Evolutionary conservation across 35 echinoderm and acorn worm species (phyloP).

Genomic region (Ptychodera flava): DNA sequence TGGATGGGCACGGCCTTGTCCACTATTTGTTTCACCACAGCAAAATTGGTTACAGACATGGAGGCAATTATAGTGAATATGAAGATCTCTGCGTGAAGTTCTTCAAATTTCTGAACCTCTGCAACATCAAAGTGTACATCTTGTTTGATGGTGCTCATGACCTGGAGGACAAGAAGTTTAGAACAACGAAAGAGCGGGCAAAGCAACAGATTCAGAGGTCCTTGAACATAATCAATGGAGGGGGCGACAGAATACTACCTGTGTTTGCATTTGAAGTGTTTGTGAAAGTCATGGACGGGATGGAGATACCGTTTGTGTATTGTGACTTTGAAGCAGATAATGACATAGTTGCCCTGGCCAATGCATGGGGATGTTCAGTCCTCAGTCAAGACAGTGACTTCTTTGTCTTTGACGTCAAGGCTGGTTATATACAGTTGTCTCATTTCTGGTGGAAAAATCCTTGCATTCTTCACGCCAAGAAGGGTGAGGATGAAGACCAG

Average conservation of each 20-base stretch:
- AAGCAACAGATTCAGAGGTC: slow-evolving; percentile 41
- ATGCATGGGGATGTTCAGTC: slow-evolving; percentile 53
- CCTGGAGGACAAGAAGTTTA: slow-evolving; percentile 75
- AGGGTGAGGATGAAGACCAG: neutral
- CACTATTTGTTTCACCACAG: slow-evolving; percentile 26
- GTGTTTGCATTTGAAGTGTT: slow-evolving; percentile 32
- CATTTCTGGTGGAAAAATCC: slow-evolving; percentile 53
- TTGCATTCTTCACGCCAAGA: neutral
- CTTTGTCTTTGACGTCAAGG: slow-evolving; percentile 68
- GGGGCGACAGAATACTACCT: slow-evolving; percentile 38
- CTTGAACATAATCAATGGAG: slow-evolving; percentile 24
- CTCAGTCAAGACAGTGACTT: slow-evolving; percentile 84
- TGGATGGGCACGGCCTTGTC: slow-evolving; percentile 74
- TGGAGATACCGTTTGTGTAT: slow-evolving; percentile 47
- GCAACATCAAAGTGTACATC: slow-evolving; percentile 48
- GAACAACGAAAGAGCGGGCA: slow-evolving; percentile 41
- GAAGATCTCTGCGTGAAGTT: slow-evolving; percentile 40
- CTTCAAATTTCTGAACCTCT: slow-evolving; percentile 45
- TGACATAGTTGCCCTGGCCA: slow-evolving; percentile 68
- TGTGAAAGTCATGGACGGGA: slow-evolving; percentile 48
- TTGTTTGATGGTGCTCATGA: slow-evolving; percentile 88
- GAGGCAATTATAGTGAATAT: slow-evolving; percentile 61
- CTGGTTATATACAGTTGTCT: slow-evolving; percentile 76
- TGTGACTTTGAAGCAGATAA: slow-evolving; percentile 96
- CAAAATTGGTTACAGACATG: slow-evolving; percentile 39